Conservation (phyloP, 1,140 invertebrate genomes). For the Drosophila cardini region DNA sequence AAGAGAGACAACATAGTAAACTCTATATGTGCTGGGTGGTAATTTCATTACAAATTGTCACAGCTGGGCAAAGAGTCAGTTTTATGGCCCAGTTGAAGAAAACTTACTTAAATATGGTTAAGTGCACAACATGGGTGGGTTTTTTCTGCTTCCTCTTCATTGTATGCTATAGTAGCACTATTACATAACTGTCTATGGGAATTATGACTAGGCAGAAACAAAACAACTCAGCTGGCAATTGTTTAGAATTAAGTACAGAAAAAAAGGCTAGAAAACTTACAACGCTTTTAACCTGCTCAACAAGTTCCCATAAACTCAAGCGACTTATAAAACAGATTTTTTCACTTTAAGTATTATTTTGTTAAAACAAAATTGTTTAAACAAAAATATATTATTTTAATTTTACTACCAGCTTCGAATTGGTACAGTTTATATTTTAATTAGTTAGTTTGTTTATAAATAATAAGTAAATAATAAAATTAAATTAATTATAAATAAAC, state of each 20-base stretch:
- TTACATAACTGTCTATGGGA: slow-evolving; percentile 35
- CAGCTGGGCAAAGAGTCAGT: slow-evolving; percentile 40
- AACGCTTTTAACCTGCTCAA: slow-evolving; percentile 1
- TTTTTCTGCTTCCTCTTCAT: slow-evolving; percentile 1
- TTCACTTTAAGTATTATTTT: not conserved
- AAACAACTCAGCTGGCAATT: slow-evolving; percentile 15
- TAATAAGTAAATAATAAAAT: too few species aligned
- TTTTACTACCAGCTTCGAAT: too few species aligned
- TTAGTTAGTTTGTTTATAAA: too few species aligned
- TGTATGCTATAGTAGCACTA: slow-evolving; percentile 1
- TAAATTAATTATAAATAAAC: too few species aligned
- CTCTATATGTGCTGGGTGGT: slow-evolving; percentile 28
- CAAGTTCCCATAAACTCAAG: not conserved
- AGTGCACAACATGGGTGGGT: slow-evolving; percentile 35
- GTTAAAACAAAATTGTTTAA: too few species aligned
- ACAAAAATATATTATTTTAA: too few species aligned
- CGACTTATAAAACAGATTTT: not conserved
- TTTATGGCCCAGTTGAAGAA: slow-evolving; percentile 5
- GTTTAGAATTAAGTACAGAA: slow-evolving; percentile 1
- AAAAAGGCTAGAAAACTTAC: not conserved
- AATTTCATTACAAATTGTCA: slow-evolving; percentile 41
- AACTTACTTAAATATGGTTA: slow-evolving; percentile 6
- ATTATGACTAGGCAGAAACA: slow-evolving; percentile 35
- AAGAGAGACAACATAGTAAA: not conserved
- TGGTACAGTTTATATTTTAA: too few species aligned